Percentiles rank a stretch among this genome's conserved stretches.
Conservation (phyloP, 2,113 vertebrate species). For the Brachypteracias leptosomus region DNA sequence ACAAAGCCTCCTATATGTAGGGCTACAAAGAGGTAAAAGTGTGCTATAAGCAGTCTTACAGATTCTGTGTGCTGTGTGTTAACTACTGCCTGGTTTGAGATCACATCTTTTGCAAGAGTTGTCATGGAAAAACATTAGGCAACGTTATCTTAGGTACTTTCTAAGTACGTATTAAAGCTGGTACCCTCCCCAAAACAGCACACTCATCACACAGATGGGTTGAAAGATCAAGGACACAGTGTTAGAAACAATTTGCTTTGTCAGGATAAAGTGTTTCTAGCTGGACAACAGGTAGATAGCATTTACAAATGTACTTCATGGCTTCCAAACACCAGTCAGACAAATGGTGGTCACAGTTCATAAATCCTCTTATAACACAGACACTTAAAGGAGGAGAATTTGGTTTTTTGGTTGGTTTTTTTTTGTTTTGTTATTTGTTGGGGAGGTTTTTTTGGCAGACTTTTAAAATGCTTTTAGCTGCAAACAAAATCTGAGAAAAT, state of each 20-base stretch:
- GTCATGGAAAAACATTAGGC: background rate
- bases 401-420: background rate
- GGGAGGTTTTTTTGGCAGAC: background rate
- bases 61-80: background rate
- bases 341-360: background rate
- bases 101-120: background rate
- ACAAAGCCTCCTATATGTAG: background rate
- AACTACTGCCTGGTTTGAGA: background rate
- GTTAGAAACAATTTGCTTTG: background rate
- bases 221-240: background rate
- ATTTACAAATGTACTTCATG: background rate
- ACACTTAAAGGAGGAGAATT: background rate
- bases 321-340: background rate
- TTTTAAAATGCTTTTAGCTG: background rate
- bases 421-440: background rate
- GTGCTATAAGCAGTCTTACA: background rate
- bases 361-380: background rate
- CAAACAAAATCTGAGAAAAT: constrained; percentile 20
- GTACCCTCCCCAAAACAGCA: background rate
- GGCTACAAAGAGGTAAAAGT: background rate
- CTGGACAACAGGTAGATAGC: background rate
- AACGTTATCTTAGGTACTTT: background rate
- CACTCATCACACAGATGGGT: background rate
- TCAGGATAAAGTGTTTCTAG: background rate
- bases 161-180: background rate